Percentiles rank a stretch among this genome's conserved stretches.
Evolutionary conservation across 2,888 invertebrate species (phyloP).

Genomic region (Macropis europaea): DNA sequence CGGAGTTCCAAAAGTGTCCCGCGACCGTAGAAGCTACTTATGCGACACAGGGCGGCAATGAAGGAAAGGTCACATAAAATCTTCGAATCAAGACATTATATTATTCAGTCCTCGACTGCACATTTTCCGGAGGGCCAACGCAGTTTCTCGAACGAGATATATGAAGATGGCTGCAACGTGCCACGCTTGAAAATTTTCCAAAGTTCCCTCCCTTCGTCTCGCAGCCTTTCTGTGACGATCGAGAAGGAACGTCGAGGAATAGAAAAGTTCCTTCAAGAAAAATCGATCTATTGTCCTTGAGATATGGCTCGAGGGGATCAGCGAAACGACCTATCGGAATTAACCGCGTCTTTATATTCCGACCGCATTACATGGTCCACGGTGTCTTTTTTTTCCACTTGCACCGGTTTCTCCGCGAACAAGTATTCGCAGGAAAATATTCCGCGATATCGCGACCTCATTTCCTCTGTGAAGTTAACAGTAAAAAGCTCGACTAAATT

Average conservation of each 20-base stretch:
- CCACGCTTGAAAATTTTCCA: conserved; percentile 41
- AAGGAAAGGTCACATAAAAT: background rate
- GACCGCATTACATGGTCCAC: conserved; percentile 19
- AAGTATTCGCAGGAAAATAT: conserved; percentile 7
- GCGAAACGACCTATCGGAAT: conserved; percentile 41
- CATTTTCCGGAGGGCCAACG: conserved; percentile 16
- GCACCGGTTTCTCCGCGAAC: background rate
- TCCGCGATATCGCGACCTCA: background rate
- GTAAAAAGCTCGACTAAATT: background rate
- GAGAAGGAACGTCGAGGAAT: conserved; percentile 31
- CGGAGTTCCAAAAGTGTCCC: background rate
- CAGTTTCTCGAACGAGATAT: conserved; percentile 34
- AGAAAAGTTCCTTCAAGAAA: conserved; percentile 44
- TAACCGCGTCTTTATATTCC: conserved; percentile 53
- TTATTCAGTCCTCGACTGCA: conserved; percentile 29
- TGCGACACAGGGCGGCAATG: too few species aligned
- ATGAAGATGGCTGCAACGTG: conserved; percentile 59
- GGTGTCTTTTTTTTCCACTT: conserved; percentile 28
- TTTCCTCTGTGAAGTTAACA: background rate
- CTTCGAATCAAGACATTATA: background rate
- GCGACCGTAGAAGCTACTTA: too few species aligned
- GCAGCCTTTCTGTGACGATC: background rate
- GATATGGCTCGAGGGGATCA: conserved; percentile 30
- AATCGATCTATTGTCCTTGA: conserved; percentile 50
- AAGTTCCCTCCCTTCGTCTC: too few species aligned